Conservation (phyloP, 2,113 vertebrate species). For the Irena cyanogastra region DNA sequence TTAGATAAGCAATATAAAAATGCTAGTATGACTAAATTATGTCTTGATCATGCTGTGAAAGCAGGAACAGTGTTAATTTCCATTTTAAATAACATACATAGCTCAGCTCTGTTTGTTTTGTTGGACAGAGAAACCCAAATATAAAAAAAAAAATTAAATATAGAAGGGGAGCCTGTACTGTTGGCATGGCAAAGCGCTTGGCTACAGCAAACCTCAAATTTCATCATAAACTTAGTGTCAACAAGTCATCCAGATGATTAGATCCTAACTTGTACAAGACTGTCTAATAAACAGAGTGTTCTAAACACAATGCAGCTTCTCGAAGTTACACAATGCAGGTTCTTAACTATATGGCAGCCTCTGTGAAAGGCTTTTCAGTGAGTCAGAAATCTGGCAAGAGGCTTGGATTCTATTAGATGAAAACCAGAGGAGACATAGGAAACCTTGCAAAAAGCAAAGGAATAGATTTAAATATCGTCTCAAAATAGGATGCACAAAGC, state of each 20-base stretch:
- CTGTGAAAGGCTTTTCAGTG: conserved; percentile 37
- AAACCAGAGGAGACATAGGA: conserved; percentile 3
- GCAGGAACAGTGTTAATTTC: neutral
- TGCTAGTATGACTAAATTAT: neutral
- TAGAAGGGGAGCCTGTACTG: neutral
- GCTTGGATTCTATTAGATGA: neutral
- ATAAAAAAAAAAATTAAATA: neutral
- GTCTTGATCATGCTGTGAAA: neutral
- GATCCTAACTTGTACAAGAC: conserved; percentile 7
- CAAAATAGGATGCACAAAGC: neutral
- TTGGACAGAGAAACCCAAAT: neutral
- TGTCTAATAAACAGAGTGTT: conserved; percentile 11
- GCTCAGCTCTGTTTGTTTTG: neutral
- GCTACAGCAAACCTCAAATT: neutral
- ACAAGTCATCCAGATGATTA: conserved; percentile 43
- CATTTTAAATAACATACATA: neutral
- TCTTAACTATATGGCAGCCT: conserved; percentile 19
- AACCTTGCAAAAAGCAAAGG: neutral
- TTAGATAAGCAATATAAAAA: conserved; percentile 38
- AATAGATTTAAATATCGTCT: neutral
- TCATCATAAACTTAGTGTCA: conserved; percentile 28
- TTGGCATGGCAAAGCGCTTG: conserved; percentile 19
- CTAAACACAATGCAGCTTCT: conserved; percentile 19
- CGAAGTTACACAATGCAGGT: conserved; percentile 31
- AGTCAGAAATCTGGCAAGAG: conserved; percentile 44